Base-by-base conservation (phyloP, 2,797 vertebrate species). In the Holocentrus rufus region DNA sequence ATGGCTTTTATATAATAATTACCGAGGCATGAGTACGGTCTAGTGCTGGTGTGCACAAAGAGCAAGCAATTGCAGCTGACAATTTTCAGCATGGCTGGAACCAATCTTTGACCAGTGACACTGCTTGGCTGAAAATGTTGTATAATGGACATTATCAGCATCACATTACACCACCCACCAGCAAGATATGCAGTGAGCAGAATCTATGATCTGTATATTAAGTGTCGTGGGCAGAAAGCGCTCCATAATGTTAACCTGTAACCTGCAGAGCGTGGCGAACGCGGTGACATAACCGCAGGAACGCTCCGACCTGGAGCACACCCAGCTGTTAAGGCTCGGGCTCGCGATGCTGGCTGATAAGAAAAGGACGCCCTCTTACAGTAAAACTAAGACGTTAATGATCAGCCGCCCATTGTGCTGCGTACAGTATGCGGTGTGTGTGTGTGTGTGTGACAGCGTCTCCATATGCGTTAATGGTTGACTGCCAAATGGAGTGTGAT, bases 381-480 rank as follows among this genome's bases (percentile, higher is more conserved):
- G n/a, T 27, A 57, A 69, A 73, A 50, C 56, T n/a, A 44, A 5
- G 66, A 34, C 1, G 69, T 79, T 60, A 77, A 82, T 79, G 65
- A 88, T 76, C 76, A 81, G 66, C 72, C 42, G 25, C 36, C 10
- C 5, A 20, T 27, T 4, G 7, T 60, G 27, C 31, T n/a, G 23
- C 1, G 7, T 4, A 4, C 42, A 17, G 39, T 34, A 27, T 27
- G 61, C 44, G 63, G 11, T 34, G 20, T 58, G 44, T 49, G 61
- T 47, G 58, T 42, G 36, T 42, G 15, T 46, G 17, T 60, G 56
- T 67, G 69, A 13, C 10, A 23, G n/a, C n/a, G n/a, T n/a, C n/a
- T n/a, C n/a, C n/a, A n/a, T n/a, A n/a, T n/a, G n/a, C 55, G 76
- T 89, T 84, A 88, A 89, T 62, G 63, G 65, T 83, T 89, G 49